Evolutionary conservation across 2,888 invertebrate genomes (phyloP), one percentile per base, ranked within the genome.

Genomic region (Archips xylosteana): DNA sequence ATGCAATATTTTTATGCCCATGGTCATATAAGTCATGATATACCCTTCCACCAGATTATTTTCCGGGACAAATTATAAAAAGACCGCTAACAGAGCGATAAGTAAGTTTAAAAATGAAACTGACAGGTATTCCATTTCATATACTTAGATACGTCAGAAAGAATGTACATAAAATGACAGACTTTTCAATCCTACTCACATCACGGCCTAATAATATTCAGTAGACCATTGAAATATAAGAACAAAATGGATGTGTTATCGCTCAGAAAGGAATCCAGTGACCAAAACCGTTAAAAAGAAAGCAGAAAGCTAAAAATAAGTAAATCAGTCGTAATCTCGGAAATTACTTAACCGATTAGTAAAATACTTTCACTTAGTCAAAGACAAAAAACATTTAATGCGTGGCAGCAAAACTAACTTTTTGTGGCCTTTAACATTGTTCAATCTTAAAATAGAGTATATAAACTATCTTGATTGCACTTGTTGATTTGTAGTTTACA

Each of bases 281-380:
- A 32, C 1, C 57, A 32, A 32, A 32, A 60, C 36, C 6, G 36
- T 34, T 34, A 39, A 63, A n/a, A 3, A 32, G 6, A 47, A 32
- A 13, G 34, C 23, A 23, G 23, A 23, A 23, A 23, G 23, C 23
- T 23, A 23, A 23, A 0, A 23, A 23, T 60, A 59, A 66, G 23
- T 32, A 39, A 65, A 54, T 42, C 60, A 65, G 49, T n/a, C 69
- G 54, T 45, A 45, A 61, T 57, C 42, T 70, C 61, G 23, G 64
- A 70, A 65, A 65, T 70, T 54, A 70, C 65, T 36, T 65, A 74
- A 64, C 42, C 15, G 49, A 39, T 60, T 51, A 69, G 49, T 60
- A 39, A 61, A 69, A 61, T 69, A 65, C 65, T 70, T 70, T 74
- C 60, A 74, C 70, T 39, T 60, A 23, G 12, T 42, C 60, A 15